Conservation (phyloP, 2,888 invertebrate species). For the Ennomos erosarius region DNA sequence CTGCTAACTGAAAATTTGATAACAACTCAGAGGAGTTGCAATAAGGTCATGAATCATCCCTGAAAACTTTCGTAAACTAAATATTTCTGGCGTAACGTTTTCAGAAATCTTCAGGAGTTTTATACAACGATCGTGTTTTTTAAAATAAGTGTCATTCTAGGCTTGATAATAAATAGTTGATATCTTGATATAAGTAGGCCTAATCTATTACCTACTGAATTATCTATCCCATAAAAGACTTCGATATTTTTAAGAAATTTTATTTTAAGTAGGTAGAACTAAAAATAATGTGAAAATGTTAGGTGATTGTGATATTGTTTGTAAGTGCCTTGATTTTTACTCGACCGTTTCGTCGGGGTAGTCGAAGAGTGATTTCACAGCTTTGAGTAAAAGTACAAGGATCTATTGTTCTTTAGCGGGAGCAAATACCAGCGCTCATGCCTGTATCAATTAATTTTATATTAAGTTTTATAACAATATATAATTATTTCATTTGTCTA, state of each 20-base stretch:
- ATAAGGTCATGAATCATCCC: background rate
- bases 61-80: background rate
- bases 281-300: constrained; percentile 17
- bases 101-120: too few species aligned
- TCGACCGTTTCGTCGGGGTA: constrained; percentile 39
- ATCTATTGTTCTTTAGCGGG: constrained; percentile 1
- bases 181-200: constrained; percentile 7
- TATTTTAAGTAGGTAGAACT: constrained; percentile 18
- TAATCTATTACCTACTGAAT: background rate
- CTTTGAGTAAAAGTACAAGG: constrained; percentile 56
- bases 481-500: too few species aligned
- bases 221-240: constrained; percentile 25
- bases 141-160: background rate
- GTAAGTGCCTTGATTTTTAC: constrained; percentile 60
- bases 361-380: constrained; percentile 11
- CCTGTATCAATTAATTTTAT: background rate
- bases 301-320: constrained; percentile 42
- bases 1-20: constrained; percentile 34
- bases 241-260: constrained; percentile 31
- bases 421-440: background rate
- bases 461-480: constrained; percentile 7
- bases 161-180: constrained; percentile 1
- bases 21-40: constrained; percentile 4
- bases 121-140: too few species aligned
- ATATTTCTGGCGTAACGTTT: too few species aligned